Evolutionary conservation across 2,797 vertebrate genomes (phyloP).

Genomic region (Typhlichthys subterraneus): DNA sequence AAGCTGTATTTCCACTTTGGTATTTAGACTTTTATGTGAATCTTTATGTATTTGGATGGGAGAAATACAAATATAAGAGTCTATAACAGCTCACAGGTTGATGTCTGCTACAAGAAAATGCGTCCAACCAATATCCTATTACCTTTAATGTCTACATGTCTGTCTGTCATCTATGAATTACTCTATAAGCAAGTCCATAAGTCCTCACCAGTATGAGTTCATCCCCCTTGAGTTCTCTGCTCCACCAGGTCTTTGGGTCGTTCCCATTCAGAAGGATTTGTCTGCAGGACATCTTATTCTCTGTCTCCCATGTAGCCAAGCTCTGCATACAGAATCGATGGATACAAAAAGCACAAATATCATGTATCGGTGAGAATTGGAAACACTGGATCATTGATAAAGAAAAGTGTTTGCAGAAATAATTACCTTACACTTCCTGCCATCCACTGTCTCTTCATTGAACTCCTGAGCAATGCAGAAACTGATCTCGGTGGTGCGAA

Average conservation of each 20-base stretch:
- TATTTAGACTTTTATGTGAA: neutral
- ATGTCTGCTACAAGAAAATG: neutral
- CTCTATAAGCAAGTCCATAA: no score
- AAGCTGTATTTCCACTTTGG: neutral
- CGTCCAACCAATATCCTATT: no score
- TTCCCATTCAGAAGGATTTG: constrained; percentile 89
- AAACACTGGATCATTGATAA: neutral
- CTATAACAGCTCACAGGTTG: neutral
- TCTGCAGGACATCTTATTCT: constrained; percentile 94
- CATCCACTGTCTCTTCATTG: constrained; percentile 94
- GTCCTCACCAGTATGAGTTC: constrained; percentile 90
- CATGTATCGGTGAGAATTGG: neutral
- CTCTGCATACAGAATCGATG: constrained; percentile 77
- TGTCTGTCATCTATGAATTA: no score
- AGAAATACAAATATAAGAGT: neutral
- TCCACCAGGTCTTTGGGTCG: constrained; percentile 96
- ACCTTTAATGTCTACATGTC: neutral
- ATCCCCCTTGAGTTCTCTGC: constrained; percentile 88
- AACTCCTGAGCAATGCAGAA: constrained; percentile 93
- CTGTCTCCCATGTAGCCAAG: constrained; percentile 91
- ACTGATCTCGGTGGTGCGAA: constrained; percentile 95
- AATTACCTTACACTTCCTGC: constrained; percentile 92
- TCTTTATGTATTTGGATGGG: neutral
- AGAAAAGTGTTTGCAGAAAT: neutral
- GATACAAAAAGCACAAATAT: neutral